Evolutionary conservation across 2,113 vertebrate species (phyloP).

Genomic region (Mormyrus lacerda): DNA sequence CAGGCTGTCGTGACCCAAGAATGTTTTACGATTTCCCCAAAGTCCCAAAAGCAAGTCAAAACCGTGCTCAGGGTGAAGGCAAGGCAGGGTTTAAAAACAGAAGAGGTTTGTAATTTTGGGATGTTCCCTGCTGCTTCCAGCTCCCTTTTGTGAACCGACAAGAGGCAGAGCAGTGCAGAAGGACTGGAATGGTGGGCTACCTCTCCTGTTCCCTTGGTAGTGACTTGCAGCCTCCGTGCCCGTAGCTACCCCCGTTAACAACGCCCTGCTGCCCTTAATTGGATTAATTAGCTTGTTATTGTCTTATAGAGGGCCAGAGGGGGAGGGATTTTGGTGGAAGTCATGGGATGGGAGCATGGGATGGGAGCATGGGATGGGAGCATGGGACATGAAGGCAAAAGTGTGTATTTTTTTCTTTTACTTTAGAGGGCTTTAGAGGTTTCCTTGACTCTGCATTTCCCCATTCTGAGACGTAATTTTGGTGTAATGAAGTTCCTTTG

Average conservation of each 20-base stretch:
- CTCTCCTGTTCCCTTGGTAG: background rate
- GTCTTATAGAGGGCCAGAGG: background rate
- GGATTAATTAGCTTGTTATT: background rate
- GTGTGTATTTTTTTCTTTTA: background rate
- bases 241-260: background rate
- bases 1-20: background rate
- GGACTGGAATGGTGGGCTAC: background rate
- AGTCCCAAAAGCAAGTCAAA: background rate
- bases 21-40: background rate
- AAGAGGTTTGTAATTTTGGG: background rate
- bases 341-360: background rate
- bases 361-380: background rate
- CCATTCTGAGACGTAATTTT: background rate
- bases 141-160: background rate
- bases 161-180: background rate
- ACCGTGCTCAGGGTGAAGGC: background rate
- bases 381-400: background rate
- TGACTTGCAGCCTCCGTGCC: background rate
- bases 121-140: background rate
- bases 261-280: background rate
- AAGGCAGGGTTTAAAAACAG: slow-evolving; percentile 1
- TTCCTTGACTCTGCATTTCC: background rate
- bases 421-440: background rate
- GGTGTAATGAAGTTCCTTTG: background rate
- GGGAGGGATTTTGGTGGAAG: background rate